These are phyloP conservation scores for Sinodicranocentrus sp. DNA, from an alignment of 2,888 invertebrate genomes.

Conservation along the genomic window DNA sequence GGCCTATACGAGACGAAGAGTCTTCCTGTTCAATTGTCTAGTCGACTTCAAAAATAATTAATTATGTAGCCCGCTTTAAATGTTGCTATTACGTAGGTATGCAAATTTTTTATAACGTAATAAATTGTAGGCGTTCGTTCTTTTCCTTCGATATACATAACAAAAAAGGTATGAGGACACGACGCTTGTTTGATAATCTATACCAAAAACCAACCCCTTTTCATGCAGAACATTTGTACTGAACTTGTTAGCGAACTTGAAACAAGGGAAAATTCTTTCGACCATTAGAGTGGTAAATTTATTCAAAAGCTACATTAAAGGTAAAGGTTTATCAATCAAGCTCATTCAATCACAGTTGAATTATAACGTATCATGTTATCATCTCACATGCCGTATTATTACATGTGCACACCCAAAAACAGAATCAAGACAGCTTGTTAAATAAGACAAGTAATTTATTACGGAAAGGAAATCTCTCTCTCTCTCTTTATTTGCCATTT, in stretches of 20 bases:
- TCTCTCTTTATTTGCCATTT: not conserved
- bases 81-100: conserved; percentile 19
- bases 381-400: not conserved
- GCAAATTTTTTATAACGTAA: conserved; percentile 10
- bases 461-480: conserved; percentile 24
- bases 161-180: too few relatives aligned
- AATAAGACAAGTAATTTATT: conserved; percentile 43
- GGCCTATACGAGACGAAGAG: not conserved
- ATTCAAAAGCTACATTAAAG: conserved; percentile 17
- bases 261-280: conserved; percentile 3
- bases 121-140: conserved; percentile 18
- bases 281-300: conserved; percentile 6
- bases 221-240: not conserved
- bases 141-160: too few relatives aligned
- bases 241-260: conserved; percentile 3
- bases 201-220: too few relatives aligned
- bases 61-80: conserved; percentile 13
- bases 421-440: conserved; percentile 44
- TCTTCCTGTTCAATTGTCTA: conserved; percentile 47
- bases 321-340: not conserved
- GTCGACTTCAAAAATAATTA: not conserved
- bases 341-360: not conserved
- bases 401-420: conserved; percentile 26
- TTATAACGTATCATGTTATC: not conserved
- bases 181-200: too few relatives aligned